A percentile compares a stretch with the other conserved stretches of the same genome.
Evolutionary conservation across 1,140 invertebrate genomes (phyloP).

Genomic region (Drosophila chauvacae): DNA sequence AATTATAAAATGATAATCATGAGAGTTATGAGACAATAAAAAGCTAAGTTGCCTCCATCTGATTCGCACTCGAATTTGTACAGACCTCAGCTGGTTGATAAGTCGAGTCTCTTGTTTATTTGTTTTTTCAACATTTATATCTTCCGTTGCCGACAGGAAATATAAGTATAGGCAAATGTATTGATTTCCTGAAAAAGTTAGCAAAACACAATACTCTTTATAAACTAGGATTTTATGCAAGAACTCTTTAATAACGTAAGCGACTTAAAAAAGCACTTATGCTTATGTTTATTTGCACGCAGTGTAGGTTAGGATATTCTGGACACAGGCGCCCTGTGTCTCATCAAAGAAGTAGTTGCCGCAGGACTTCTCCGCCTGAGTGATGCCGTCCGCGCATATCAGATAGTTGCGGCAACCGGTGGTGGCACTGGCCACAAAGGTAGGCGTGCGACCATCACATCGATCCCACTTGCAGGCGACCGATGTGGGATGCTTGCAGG

Average conservation of each 20-base stretch:
- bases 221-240: neutral
- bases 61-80: too few relatives aligned
- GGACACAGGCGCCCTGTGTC: slow-evolving; percentile 36
- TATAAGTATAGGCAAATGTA: neutral
- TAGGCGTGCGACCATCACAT: slow-evolving; percentile 62
- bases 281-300: slow-evolving; percentile 25
- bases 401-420: slow-evolving; percentile 67
- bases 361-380: slow-evolving; percentile 43
- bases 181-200: neutral
- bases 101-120: neutral
- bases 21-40: neutral
- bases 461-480: slow-evolving; percentile 66
- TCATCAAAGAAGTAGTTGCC: slow-evolving; percentile 67
- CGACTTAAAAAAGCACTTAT: neutral
- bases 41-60: neutral
- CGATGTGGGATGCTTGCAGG: slow-evolving; percentile 33
- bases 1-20: too few relatives aligned
- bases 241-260: neutral
- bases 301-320: slow-evolving; percentile 20
- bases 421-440: slow-evolving; percentile 48
- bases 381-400: slow-evolving; percentile 46
- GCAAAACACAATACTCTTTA: neutral
- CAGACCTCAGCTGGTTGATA: neutral
- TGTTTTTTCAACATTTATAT: too few relatives aligned
- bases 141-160: too few relatives aligned